These are phyloP conservation scores for Amblyopsis rosae DNA, from an alignment of 2,113 vertebrate species.

Conservation along the genomic window DNA sequence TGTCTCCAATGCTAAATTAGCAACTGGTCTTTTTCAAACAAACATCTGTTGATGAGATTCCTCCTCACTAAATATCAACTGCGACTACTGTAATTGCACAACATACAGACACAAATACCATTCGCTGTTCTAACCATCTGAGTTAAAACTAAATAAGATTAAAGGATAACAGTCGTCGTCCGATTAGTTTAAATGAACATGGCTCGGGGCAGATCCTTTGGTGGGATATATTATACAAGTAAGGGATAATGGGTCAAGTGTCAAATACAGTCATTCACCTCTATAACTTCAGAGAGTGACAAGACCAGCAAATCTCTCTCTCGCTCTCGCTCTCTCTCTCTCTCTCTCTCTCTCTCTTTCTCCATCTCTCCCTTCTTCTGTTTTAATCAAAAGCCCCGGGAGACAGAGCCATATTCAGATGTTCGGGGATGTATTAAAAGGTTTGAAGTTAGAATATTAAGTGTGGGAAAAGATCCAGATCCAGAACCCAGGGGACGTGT, in stretches of 20 bases:
- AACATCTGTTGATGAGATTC: no score
- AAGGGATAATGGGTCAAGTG: constrained; percentile 55
- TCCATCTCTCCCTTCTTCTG: constrained; percentile 51
- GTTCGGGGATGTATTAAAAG: constrained; percentile 60
- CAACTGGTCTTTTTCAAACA: constrained; percentile 14
- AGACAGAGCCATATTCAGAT: constrained; percentile 64
- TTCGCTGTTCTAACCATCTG: neutral
- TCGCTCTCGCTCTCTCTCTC: neutral
- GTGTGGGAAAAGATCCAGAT: constrained; percentile 51
- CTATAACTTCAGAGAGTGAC: constrained; percentile 64
- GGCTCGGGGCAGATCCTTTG: constrained; percentile 45
- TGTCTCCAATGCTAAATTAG: constrained; percentile 26
- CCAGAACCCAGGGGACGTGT: constrained; percentile 54
- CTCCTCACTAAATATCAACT: no score
- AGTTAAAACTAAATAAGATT: constrained; percentile 3
- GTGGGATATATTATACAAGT: constrained; percentile 35
- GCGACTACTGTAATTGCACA: no score
- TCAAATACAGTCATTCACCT: constrained; percentile 48
- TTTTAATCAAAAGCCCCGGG: constrained; percentile 70
- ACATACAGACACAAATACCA: neutral
- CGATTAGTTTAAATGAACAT: constrained; percentile 31
- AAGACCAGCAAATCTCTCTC: constrained; percentile 5
- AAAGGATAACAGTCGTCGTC: constrained; percentile 5
- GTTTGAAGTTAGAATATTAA: constrained; percentile 56
- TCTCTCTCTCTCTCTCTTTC: constrained; percentile 1